A percentile compares a stretch with the other conserved stretches of the same genome.
These are phyloP conservation scores for Triplophysa tibetana DNA, from an alignment of 2,113 vertebrate species.

Conservation along the genomic window DNA sequence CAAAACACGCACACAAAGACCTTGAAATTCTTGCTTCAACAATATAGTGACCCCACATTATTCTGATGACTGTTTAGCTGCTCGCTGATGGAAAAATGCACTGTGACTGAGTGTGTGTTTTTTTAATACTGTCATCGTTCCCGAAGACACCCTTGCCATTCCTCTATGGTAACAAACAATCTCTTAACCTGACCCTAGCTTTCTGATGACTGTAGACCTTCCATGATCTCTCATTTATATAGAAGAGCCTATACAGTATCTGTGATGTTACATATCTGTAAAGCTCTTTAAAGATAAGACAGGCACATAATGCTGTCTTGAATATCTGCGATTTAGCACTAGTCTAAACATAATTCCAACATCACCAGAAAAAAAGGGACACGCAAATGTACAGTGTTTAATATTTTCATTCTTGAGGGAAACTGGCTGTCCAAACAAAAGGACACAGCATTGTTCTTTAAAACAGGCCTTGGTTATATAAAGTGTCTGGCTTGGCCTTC, in stretches of 20 bases:
- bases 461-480: constrained; percentile 24
- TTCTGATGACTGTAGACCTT: not conserved
- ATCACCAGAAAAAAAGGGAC: not conserved
- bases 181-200: not conserved
- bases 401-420: constrained; percentile 35
- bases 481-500: not conserved
- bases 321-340: constrained; percentile 24
- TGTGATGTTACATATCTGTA: not conserved
- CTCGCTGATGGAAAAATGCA: constrained; percentile 11
- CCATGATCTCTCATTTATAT: no score
- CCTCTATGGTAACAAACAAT: not conserved
- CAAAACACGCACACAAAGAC: constrained; percentile 33
- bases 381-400: constrained; percentile 13
- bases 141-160: not conserved
- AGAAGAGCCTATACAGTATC: not conserved
- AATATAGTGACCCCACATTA: constrained; percentile 22
- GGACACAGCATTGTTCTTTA: constrained; percentile 25
- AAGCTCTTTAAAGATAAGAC: not conserved
- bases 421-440: constrained; percentile 21
- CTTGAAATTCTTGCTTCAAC: constrained; percentile 31
- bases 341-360: constrained; percentile 22
- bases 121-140: constrained; percentile 10
- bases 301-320: not conserved
- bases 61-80: constrained; percentile 28
- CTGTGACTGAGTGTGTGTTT: constrained; percentile 20